Conservation (phyloP, 1,140 invertebrate species). For the Mesaphorura yosii region DNA sequence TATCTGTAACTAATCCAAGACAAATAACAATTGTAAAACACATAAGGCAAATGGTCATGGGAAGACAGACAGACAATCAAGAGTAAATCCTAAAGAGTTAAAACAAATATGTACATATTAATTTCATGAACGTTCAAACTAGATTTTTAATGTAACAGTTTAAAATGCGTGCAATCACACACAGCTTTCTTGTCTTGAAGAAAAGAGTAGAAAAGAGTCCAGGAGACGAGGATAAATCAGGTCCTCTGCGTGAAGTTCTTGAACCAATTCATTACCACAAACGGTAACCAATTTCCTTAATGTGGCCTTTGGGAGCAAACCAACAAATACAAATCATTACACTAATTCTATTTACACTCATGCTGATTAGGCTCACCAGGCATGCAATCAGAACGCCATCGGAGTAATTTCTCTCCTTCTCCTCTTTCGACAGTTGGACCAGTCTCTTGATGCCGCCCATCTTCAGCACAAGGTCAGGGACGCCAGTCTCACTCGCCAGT, state of each 20-base stretch:
- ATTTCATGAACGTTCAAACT: too few relatives aligned
- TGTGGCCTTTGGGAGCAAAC: conserved; percentile 45
- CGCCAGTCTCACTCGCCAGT: conserved; percentile 57
- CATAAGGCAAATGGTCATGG: too few relatives aligned
- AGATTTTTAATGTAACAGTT: too few relatives aligned
- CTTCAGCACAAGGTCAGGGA: conserved; percentile 57
- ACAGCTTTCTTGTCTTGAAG: conserved; percentile 54
- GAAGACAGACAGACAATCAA: too few relatives aligned
- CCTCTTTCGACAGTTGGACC: conserved; percentile 55
- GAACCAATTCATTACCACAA: conserved; percentile 44
- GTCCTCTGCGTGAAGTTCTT: conserved; percentile 45
- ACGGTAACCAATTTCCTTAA: conserved; percentile 51
- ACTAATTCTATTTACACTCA: conserved; percentile 1
- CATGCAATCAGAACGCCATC: conserved; percentile 60
- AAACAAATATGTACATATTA: too few relatives aligned
- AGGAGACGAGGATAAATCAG: conserved; percentile 52
- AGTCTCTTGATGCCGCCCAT: conserved; percentile 63
- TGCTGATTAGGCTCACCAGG: conserved; percentile 46
- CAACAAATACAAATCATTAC: neutral
- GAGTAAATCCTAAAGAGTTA: too few relatives aligned
- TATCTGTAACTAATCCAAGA: too few relatives aligned
- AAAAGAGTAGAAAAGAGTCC: conserved; percentile 57
- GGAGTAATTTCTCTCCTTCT: conserved; percentile 54
- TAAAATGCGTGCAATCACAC: too few relatives aligned
- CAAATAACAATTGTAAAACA: too few relatives aligned